Percentiles rank a stretch among this genome's conserved stretches.
These are phyloP conservation scores for Rhadina sibilatrix DNA, from an alignment of 2,113 vertebrate species.

Conservation along the genomic window DNA sequence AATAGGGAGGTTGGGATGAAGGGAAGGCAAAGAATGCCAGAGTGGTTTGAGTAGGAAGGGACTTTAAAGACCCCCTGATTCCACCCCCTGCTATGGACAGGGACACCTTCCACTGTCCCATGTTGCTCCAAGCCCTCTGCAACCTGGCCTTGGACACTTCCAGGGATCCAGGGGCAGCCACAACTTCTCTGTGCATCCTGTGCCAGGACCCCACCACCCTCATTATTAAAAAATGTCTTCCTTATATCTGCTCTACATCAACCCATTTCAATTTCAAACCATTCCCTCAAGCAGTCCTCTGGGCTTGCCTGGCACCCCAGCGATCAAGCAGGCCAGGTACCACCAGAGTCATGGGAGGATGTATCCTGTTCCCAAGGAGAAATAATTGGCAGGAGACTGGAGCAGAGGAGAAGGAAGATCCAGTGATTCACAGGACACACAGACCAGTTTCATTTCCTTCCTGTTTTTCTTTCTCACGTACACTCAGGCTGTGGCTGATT, in stretches of 20 bases:
- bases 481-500: background rate
- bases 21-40: background rate
- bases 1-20: background rate
- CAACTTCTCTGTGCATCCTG: background rate
- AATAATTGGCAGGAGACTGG: background rate
- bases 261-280: background rate
- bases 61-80: background rate
- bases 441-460: background rate
- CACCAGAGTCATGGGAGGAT: background rate
- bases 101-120: accelerated
- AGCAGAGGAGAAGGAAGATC: background rate
- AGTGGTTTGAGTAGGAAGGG: background rate
- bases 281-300: background rate
- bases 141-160: background rate
- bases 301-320: background rate
- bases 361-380: background rate
- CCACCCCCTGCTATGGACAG: background rate
- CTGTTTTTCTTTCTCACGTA: accelerated
- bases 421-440: background rate
- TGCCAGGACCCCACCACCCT: too few species aligned
- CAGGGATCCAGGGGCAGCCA: background rate
- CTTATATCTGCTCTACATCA: too few species aligned
- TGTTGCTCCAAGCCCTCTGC: accelerated
- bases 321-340: accelerated
- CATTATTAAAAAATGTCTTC: background rate